These are phyloP conservation scores for Cephus spinipes DNA, from an alignment of 2,888 invertebrate genomes.

Conservation along the genomic window DNA sequence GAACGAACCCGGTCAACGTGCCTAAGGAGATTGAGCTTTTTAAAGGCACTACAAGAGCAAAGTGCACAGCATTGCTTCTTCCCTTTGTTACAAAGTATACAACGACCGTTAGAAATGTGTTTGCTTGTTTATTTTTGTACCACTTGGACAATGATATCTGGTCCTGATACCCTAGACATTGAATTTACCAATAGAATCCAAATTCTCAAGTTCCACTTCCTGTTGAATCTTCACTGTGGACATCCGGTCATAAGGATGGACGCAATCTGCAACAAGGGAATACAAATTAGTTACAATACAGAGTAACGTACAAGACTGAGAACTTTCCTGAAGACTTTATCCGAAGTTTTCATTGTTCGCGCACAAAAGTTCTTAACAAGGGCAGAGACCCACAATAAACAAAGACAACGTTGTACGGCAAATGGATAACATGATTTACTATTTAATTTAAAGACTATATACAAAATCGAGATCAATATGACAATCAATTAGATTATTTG, in stretches of 20 bases:
- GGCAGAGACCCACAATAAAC: neutral
- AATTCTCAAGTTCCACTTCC: neutral
- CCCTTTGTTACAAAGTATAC: neutral
- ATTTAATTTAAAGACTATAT: neutral
- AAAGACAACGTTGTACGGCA: neutral
- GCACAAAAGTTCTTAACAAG: neutral
- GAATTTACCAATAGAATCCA: neutral
- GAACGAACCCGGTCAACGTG: no score
- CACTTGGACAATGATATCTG: constrained; percentile 45
- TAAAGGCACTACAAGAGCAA: no score
- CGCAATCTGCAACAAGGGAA: neutral
- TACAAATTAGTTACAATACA: neutral
- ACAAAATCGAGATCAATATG: neutral
- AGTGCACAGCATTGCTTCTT: neutral
- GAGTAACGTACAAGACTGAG: neutral
- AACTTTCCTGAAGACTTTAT: neutral
- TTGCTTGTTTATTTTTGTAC: constrained; percentile 48
- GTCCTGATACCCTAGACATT: neutral
- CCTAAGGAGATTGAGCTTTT: no score
- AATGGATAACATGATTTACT: neutral
- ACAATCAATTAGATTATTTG: neutral
- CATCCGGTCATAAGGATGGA: neutral
- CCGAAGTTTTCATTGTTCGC: neutral
- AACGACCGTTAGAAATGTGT: constrained; percentile 47
- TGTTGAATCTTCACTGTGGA: neutral